Base-by-base conservation (phyloP, 64 coral and sea anemone species). In the Montipora sp. region DNA sequence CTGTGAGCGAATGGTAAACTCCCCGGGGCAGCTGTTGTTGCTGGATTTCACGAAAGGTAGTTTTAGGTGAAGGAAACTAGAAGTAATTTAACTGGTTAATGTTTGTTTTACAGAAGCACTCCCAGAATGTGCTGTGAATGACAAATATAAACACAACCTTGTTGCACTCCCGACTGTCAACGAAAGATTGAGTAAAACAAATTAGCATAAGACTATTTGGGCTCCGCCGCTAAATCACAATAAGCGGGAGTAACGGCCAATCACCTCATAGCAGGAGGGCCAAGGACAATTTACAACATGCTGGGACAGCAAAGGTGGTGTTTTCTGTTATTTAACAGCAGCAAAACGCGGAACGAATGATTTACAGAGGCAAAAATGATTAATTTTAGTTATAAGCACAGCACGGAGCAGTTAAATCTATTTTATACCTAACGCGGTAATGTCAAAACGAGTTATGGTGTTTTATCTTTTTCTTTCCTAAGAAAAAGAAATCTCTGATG, bases 261-360 rank as follows among this genome's bases (percentile, higher is more conserved):
- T 85, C 8, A 15, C 44, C 18, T 50, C 65, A 71, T 71, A 19
- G 82, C 6, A 63, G 45, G 16, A 50, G n/a, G 59, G 66, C 43
- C 43, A 8, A 48, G 11, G 47, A 85, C 47, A 85, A 70, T 85
- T 85, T 68, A 51, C 82, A 21, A 85, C 82, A 69, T 19, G 82
- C 82, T 85, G 82, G 8, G 82, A 71, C 19, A 49, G 66, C 44
- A 71, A 85, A 85, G 48, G 65, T n/a, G 45, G 19, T 85, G 47
- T 45, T 13, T 20, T 71, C 45, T 71, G 65, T 63, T 47, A 85
- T n/a, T 58, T 19, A 10, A 8, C 15, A 46, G 47, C 45, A 81
- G 65, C 19, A 47, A 46, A 71, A 59, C 44, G 61, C 82, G 82
- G 63, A 85, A 70, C 63, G 15, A 85, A 1, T 51, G 15, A 85